A percentile compares a stretch with the other conserved stretches of the same genome.
These are phyloP conservation scores for Netelia fuscicornis DNA, from an alignment of 2,888 invertebrate genomes.

Conservation along the genomic window DNA sequence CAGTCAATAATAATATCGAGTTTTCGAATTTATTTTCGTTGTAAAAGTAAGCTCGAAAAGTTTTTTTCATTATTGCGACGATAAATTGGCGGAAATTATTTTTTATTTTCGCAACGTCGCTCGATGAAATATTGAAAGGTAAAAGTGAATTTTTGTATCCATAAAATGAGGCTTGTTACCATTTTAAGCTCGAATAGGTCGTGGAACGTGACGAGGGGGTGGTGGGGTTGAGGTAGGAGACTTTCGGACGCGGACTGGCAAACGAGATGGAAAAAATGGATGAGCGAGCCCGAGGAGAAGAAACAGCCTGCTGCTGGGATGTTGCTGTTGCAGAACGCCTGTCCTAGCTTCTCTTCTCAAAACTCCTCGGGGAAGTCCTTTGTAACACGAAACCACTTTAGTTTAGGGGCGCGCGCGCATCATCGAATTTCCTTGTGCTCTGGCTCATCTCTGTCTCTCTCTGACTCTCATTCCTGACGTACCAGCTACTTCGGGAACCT, in stretches of 20 bases:
- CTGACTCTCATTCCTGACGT: too few species aligned
- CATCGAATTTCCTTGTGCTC: slow-evolving; percentile 67
- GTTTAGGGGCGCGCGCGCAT: slow-evolving; percentile 65
- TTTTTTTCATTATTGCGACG: too few species aligned
- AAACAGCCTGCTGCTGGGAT: slow-evolving; percentile 57
- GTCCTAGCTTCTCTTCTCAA: slow-evolving; percentile 47
- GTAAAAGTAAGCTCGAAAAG: too few species aligned
- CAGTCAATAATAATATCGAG: too few species aligned
- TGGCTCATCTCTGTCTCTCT: slow-evolving; percentile 43
- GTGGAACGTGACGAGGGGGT: too few species aligned
- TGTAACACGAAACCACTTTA: slow-evolving; percentile 70
- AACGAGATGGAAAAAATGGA: slow-evolving; percentile 63
- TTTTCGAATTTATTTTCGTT: too few species aligned
- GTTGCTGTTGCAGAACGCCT: slow-evolving; percentile 48
- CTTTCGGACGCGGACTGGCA: slow-evolving; percentile 44
- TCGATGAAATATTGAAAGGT: slow-evolving; percentile 29
- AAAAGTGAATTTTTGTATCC: slow-evolving; percentile 17
- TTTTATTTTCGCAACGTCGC: slow-evolving; percentile 25
- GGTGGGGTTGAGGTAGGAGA: slow-evolving; percentile 13
- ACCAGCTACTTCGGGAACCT: slow-evolving; percentile 14
- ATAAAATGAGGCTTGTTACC: slow-evolving; percentile 44
- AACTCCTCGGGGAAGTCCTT: slow-evolving; percentile 67
- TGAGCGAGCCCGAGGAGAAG: slow-evolving; percentile 60
- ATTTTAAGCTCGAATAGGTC: background rate
- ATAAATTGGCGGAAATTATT: too few species aligned